Base-by-base conservation (phyloP, 2,888 invertebrate species). In the Argyresthia goedartella region DNA sequence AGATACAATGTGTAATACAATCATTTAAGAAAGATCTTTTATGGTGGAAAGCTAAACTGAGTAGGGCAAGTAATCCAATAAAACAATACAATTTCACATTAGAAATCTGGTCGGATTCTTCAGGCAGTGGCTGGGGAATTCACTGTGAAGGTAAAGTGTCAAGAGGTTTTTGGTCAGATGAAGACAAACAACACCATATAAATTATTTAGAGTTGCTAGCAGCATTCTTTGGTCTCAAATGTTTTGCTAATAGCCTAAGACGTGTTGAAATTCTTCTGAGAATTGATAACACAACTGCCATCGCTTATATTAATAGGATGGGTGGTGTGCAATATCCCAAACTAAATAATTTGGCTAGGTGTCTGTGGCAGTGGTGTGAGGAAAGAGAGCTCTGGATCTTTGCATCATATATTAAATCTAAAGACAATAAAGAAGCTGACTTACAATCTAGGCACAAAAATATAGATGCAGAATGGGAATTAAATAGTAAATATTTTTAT, bases 291-390 rank as follows among this genome's bases (percentile, higher is more conserved):
- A 52, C 41, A 6, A 52, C 52, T 11, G 43, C 50, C 13, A 50
- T 50, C 13, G 10, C 50, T 7, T 50, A 14, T n/a, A 14, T 49
- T 16, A 52, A 52, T 25, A 33, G 47, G 11, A 52, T 47, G 52
- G 52, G 52, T 14, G 47, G 52, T 10, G 25, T 52, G 14, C 49
- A 49, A 16, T 52, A 41, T 15, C 49, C 52, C 7, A 43, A 52
- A 13, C 14, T 52, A 15, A 52, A 43, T 14, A 11, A 43, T 25
- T 11, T 52, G 13, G 4, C 49, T 33, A 25, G 25, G 16, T 6
- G 35, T 14, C 49, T 52, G 41, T 52, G 52, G 52, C 43, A 52
- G 25, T 52, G 52, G 52, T 52, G 52, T 42, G 52, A 52, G 39
- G 34, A 11, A 11, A 47, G 52, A 36, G 36, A 45, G 16, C 16